Evolutionary conservation across 1,140 invertebrate species (phyloP).

Genomic region (Drosophila kikkawai): DNA sequence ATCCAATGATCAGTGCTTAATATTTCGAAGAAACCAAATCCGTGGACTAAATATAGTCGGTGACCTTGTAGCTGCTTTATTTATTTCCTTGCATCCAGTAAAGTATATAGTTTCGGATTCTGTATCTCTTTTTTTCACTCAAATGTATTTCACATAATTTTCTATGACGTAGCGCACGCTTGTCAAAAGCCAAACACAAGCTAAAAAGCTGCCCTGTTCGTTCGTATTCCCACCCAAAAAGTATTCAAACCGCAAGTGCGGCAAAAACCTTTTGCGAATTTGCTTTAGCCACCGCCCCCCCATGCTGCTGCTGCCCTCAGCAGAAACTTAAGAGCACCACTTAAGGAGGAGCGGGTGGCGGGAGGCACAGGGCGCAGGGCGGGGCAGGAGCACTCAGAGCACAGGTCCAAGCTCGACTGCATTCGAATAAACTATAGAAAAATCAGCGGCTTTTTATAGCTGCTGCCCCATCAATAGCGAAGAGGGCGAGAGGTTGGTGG

Average conservation of each 20-base stretch:
- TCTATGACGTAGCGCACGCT: slow-evolving; percentile 65
- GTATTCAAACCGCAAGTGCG: slow-evolving; percentile 67
- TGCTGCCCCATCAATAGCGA: slow-evolving; percentile 27
- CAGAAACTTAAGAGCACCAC: slow-evolving; percentile 79
- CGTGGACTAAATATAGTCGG: background rate
- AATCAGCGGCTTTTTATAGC: slow-evolving; percentile 80
- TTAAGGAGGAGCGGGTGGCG: slow-evolving; percentile 31
- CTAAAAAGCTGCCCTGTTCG: slow-evolving; percentile 24
- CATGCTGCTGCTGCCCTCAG: slow-evolving; percentile 67
- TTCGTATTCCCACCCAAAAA: slow-evolving; percentile 7
- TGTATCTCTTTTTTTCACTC: slow-evolving; percentile 13
- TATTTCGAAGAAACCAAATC: background rate
- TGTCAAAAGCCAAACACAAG: slow-evolving; percentile 65
- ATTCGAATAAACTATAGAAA: slow-evolving; percentile 83
- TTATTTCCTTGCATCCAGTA: background rate
- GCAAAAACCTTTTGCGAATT: slow-evolving; percentile 66
- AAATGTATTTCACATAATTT: slow-evolving; percentile 55
- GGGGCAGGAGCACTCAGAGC: slow-evolving; percentile 69
- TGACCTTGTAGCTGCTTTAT: slow-evolving; percentile 24
- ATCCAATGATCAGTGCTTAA: background rate
- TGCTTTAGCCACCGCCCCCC: slow-evolving; percentile 14
- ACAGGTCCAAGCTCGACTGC: slow-evolving; percentile 71
- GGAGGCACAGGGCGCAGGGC: background rate
- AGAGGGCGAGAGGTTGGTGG: slow-evolving; percentile 15
- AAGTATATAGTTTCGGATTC: slow-evolving; percentile 3